Conservation (phyloP, 2,888 invertebrate genomes). For the Pilophorus perplexus region DNA sequence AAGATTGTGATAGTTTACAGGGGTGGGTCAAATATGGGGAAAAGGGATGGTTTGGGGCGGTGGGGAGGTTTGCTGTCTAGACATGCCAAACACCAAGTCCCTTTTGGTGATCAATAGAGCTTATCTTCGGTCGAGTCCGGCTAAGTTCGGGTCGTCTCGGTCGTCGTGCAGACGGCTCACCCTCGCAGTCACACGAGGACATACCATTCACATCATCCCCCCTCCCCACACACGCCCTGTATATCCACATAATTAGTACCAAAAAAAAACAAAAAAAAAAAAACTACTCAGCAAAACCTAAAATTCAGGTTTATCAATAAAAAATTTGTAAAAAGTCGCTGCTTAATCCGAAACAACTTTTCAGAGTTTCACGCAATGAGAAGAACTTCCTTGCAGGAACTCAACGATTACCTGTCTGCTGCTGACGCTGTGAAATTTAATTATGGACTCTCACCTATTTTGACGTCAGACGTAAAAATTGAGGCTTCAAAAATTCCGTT, state of each 20-base stretch:
- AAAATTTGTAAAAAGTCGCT: too few species aligned
- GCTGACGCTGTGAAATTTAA: too few species aligned
- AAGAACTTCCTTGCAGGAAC: too few species aligned
- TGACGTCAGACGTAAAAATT: too few species aligned
- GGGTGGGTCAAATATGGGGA: too few species aligned
- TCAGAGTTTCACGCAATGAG: too few species aligned
- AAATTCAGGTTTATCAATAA: too few species aligned
- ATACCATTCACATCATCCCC: slow-evolving; percentile 5
- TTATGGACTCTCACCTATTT: too few species aligned
- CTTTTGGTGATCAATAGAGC: slow-evolving; percentile 41
- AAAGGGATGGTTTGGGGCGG: not conserved
- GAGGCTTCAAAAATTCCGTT: too few species aligned
- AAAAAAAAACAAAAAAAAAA: not conserved
- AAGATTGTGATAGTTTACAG: too few species aligned
- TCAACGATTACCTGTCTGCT: too few species aligned
- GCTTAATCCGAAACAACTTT: too few species aligned
- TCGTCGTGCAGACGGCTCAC: slow-evolving; percentile 11
- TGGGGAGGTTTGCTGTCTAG: slow-evolving; percentile 29
- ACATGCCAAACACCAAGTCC: slow-evolving; percentile 41
- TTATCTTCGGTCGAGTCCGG: slow-evolving; percentile 36
- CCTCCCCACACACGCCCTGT: not conserved
- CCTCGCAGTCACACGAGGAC: slow-evolving; percentile 26
- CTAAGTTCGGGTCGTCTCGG: slow-evolving; percentile 25
- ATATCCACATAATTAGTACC: not conserved
- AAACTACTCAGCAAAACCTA: not conserved